A percentile compares a stretch with the other conserved stretches of the same genome.
phyloP scores from a whole-genome alignment of 2,888 invertebrate species.

The Erebia aethiops region DNA sequence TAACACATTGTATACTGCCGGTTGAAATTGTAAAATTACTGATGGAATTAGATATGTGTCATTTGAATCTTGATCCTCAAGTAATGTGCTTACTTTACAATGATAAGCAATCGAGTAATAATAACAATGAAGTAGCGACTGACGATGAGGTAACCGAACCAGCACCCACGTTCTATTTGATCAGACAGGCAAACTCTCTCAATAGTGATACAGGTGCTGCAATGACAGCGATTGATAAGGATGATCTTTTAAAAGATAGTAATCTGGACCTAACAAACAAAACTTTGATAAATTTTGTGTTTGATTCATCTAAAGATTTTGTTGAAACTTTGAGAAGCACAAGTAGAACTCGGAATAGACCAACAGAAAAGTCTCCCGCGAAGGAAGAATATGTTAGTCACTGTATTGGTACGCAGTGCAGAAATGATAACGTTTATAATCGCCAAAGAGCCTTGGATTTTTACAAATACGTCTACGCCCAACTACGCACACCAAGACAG shows the following conservation, averaged over 20 bases:
- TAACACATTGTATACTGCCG: conserved; percentile 73
- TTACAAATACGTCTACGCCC: conserved; percentile 78
- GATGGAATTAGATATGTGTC: conserved; percentile 72
- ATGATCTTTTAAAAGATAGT: conserved; percentile 64
- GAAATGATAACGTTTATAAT: conserved; percentile 66
- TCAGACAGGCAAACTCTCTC: conserved; percentile 66
- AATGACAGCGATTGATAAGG: conserved; percentile 71
- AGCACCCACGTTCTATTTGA: conserved; percentile 73
- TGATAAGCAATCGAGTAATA: conserved; percentile 61
- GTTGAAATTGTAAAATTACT: conserved; percentile 68
- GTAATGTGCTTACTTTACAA: conserved; percentile 74
- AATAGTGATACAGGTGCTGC: conserved; percentile 65
- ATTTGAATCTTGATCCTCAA: conserved; percentile 66
- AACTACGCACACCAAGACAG: conserved; percentile 64
- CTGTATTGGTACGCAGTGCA: conserved; percentile 65
- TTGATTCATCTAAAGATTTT: conserved; percentile 73
- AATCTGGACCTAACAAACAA: conserved; percentile 71
- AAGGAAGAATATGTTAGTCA: conserved; percentile 61
- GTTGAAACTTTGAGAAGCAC: conserved; percentile 73
- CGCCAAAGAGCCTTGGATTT: conserved; percentile 76
- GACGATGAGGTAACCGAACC: conserved; percentile 72
- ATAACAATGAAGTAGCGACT: conserved; percentile 56
- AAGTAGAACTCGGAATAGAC: conserved; percentile 53
- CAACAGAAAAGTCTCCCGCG: conserved; percentile 50
- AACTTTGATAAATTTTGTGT: conserved; percentile 72